A percentile compares a stretch with the other conserved stretches of the same genome.
Conservation (phyloP, 2,113 vertebrate species). For the Ceratotherium simum region DNA sequence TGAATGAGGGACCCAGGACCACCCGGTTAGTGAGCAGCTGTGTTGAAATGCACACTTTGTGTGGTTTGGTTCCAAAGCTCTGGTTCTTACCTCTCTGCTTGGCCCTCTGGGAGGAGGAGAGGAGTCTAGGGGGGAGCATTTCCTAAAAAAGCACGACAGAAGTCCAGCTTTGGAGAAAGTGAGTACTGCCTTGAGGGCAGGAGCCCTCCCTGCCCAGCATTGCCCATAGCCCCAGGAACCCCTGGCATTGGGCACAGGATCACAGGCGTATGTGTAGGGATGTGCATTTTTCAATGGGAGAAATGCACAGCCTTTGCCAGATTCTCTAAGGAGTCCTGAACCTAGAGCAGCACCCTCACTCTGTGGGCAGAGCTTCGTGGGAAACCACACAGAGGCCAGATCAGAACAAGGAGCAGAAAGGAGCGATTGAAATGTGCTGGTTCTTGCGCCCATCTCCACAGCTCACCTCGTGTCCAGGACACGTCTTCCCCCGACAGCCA, state of each 20-base stretch:
- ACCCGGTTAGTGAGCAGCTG: not conserved
- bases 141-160: not conserved
- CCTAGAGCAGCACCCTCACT: not conserved
- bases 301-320: not conserved
- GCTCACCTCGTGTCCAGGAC: not conserved
- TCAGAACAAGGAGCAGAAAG: not conserved
- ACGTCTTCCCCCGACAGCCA: accelerated
- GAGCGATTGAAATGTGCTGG: accelerated
- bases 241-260: not conserved
- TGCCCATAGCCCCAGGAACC: too few relatives aligned
- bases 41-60: accelerated
- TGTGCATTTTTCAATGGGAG: too few relatives aligned
- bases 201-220: too few relatives aligned
- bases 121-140: not conserved
- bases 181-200: too few relatives aligned
- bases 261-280: accelerated
- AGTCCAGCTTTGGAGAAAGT: not conserved
- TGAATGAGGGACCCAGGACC: not conserved
- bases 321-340: not conserved
- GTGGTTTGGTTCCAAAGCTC: accelerated
- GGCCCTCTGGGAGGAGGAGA: not conserved
- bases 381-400: not conserved
- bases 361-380: too few relatives aligned
- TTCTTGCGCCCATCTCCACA: not conserved
- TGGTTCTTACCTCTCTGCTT: not conserved